phyloP scores from a whole-genome alignment of 2,113 vertebrate species.

The Scolopax mira region DNA sequence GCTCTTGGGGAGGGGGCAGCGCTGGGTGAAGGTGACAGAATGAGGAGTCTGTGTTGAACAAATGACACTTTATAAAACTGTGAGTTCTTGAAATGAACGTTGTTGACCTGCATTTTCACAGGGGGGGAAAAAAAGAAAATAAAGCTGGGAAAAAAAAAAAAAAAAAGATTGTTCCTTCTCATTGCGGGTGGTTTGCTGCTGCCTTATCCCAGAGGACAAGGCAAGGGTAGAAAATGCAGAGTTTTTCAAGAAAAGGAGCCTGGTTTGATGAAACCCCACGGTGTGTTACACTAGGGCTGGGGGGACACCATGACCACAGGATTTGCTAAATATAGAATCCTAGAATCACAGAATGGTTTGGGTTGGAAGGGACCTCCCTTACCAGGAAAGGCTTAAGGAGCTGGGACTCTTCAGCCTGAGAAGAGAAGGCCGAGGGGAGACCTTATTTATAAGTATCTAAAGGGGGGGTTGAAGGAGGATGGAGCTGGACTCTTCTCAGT shows the following conservation, averaged over 20 bases:
- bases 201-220: too few species aligned
- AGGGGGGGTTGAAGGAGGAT: too few species aligned
- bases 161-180: background rate
- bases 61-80: slow-evolving; percentile 58
- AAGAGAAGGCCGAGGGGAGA: too few species aligned
- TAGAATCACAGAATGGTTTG: background rate
- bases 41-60: background rate
- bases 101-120: slow-evolving; percentile 37
- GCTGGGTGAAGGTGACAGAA: background rate
- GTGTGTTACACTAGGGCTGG: accelerated
- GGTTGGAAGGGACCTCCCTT: background rate
- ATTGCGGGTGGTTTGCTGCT: background rate
- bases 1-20: background rate
- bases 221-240: background rate
- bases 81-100: background rate
- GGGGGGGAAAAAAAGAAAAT: background rate
- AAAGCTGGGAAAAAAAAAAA: background rate
- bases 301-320: background rate
- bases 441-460: too few species aligned
- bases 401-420: too few species aligned
- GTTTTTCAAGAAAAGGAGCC: background rate
- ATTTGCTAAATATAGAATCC: background rate
- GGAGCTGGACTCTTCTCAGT: too few species aligned
- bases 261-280: background rate
- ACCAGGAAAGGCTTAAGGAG: too few species aligned